Base-by-base conservation (phyloP, 2,888 invertebrate genomes). In the Callimorpha dominula region DNA sequence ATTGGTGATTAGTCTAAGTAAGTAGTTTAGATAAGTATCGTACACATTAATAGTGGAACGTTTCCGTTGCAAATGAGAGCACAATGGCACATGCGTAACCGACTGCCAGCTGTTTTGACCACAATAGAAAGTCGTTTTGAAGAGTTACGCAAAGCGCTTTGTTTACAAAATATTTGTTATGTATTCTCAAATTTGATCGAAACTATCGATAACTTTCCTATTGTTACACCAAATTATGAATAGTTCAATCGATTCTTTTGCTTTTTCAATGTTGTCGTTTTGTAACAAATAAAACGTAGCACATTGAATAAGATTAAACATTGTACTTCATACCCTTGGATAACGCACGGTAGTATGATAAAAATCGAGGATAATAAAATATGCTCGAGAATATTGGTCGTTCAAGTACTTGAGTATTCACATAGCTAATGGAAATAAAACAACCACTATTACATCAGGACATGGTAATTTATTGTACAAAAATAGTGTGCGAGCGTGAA, bases 391-490 rank as follows among this genome's bases (percentile, higher is more conserved):
- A 78, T 73, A 75, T 62, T 78, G 69, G 31, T 31, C 31, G 31
- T 31, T 31, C 31, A 31, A 31, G 31, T 31, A 31, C 31, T 31
- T 31, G 31, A 31, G 31, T 31, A 76, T 82, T 84, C 81, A 75
- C 71, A 75, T 75, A 70, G 78, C 75, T 78, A 78, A 82, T 75
- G 78, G 66, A 92, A 95, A 95, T 94, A 92, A 95, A 95, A 95
- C 94, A 92, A 94, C 85, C 76, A 80, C 83, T 79, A 75, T 87
- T 86, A 88, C 90, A 91, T 93, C 91, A 91, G 94, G 94, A 94
- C 95, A 94, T 93, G 93, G 93, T 95, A 94, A 81, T 95, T 95
- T 95, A 95, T 95, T 95, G 94, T 95, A 95, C 94, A 95, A 95
- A 95, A 95, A 95, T 95, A 95, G 94, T 95, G 95, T 95, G 95